Base-by-base conservation (phyloP, 2,113 vertebrate genomes). In the Tylochromis polylepis region DNA sequence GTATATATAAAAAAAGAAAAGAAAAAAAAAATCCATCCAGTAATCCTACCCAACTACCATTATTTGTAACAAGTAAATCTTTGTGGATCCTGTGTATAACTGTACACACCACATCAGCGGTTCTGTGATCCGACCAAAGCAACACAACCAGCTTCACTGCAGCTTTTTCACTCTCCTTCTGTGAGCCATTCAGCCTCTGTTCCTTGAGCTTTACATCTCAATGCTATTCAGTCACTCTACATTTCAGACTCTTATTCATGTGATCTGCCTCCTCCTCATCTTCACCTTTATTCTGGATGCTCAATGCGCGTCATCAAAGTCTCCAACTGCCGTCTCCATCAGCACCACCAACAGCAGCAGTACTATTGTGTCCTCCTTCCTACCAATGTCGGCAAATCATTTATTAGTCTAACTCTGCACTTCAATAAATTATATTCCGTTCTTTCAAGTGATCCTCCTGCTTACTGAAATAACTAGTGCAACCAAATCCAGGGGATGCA, bases 351-450 rank as follows among this genome's bases (percentile, higher is more conserved):
- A 2, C 38, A 41, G 3, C 38, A 41, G 14, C 38, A 46, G 16
- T 72, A 27, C 38, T 11, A 8, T 43, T 16, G 38, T 11, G 67
- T 3, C 24, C 38, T 70, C 24, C 67, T 72, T 46, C 38, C 67
- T 72, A 18, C 67, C 22, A 46, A 72, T 46, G 38, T 43, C 41
- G 1, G 67, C 22, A 72, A 49, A 49, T 72, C 15, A 27, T 72
- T 72, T 18, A 49, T 72, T 72, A 46, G 0, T 72, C 67, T 49
- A 72, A 72, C 22, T 72, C 67, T 0, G 0, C 14, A 46, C 41
- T 72, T 72, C 22, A 49, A 46, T 72, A 49, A 49, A 72, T 18
- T 18, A 72, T 49, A 70, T 70, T 16, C 0, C 0, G 1, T 72
- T 4, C 10, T 72, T 5, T 72, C 67, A 72, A 46, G 41, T 0